Conservation (phyloP, 2,888 invertebrate genomes). For the Hirtodrosophila trivittata region DNA sequence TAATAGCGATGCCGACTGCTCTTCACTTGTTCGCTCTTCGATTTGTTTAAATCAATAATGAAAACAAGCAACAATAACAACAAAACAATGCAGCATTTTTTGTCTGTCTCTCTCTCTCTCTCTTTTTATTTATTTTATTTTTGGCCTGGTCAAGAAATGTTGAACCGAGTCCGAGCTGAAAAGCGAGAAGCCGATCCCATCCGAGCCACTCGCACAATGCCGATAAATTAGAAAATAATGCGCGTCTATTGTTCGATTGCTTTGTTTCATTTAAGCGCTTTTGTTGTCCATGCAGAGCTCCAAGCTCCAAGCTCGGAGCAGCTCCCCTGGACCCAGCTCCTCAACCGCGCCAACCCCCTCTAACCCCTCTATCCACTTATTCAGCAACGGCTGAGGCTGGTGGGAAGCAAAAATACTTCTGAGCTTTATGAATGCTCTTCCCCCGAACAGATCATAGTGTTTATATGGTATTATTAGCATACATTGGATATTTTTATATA, state of each 20-base stretch:
- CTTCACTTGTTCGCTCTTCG: constrained; percentile 71
- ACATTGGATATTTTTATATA: not conserved
- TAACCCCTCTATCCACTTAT: constrained; percentile 6
- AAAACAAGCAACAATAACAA: constrained; percentile 61
- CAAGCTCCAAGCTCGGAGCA: constrained; percentile 13
- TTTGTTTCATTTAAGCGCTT: constrained; percentile 80
- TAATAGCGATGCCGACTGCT: constrained; percentile 62
- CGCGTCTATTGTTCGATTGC: constrained; percentile 77
- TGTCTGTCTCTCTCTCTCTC: not conserved
- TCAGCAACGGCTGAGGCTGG: constrained; percentile 10
- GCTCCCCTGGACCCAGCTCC: constrained; percentile 16
- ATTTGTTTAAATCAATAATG: constrained; percentile 77
- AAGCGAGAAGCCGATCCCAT: constrained; percentile 58
- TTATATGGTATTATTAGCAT: constrained; percentile 3
- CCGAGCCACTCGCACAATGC: constrained; percentile 63
- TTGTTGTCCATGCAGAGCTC: constrained; percentile 54
- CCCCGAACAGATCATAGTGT: not conserved
- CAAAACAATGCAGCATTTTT: constrained; percentile 27
- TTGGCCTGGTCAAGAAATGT: constrained; percentile 36
- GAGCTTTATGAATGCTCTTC: constrained; percentile 28
- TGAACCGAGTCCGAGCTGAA: constrained; percentile 27
- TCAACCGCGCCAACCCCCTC: not conserved
- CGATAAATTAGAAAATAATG: constrained; percentile 81
- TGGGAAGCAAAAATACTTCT: constrained; percentile 33
- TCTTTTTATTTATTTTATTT: constrained; percentile 1